Evolutionary conservation across 2,113 vertebrate species (phyloP), one percentile per base, ranked within the genome.

Genomic region (Ceyx cyanopectus): DNA sequence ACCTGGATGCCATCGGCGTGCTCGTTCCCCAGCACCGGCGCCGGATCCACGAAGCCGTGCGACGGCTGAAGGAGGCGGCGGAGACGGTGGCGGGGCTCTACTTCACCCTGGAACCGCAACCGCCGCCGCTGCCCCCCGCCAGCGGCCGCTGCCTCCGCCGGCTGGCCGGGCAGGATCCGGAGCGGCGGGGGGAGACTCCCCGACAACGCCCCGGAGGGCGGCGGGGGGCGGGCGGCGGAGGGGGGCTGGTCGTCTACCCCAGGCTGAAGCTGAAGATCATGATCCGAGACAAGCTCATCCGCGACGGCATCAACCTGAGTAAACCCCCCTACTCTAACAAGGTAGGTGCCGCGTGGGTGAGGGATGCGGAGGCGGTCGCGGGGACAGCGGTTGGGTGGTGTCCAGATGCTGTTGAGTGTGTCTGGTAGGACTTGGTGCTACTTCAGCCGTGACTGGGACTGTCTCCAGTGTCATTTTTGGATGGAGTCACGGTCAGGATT

Each of bases 1-100:
- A 99, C 98, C 97, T 99, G 97, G 99, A 99, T 89, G 99, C 99
- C 87, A 99, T 99, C 96, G 99, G 99, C 77, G 99, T 99, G 37
- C 98, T 98, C 85, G 95, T 98, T 80, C 98, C 99, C 43, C 98
- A 98, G 78, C 99, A 99, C 98, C 97, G 99, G 67, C 98, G 98
- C 90, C 97, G 98, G 86, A 98, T 99, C 91, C 98, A 98, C 93
- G 99, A 99, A 53, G 99, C 99, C 40, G 99, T 99, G 92, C 95
- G 97, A 82, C 96, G 99, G 93, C 98, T 99, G 37, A 98, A 98
- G 72, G 98, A 99, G 87, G 98, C 99, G 82, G 99, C 98, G 57
- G 98, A 98, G 68, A 97, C 98, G 29, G 97, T 98, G 22, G 98
- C 98, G 53, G 99, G 98, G 90, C 98, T 99, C 16, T 99, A 99